Evolutionary conservation across 1,140 invertebrate genomes (phyloP).

Genomic region (Cheumatopsyche charites): DNA sequence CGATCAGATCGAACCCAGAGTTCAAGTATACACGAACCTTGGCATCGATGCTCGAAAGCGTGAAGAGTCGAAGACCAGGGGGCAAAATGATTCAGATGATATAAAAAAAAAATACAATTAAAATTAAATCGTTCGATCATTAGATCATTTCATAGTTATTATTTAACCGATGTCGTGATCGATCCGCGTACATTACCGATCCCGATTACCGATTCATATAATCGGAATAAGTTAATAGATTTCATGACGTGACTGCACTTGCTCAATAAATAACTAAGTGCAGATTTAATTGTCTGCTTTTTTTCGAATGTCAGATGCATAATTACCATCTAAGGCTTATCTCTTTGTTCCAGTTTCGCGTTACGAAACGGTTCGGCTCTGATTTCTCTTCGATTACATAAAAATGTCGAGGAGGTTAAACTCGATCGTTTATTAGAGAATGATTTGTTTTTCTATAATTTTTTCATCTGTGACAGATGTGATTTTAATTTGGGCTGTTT

Average conservation of each 20-base stretch:
- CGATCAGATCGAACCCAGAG: neutral
- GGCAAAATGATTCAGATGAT: neutral
- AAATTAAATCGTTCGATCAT: neutral
- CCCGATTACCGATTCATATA: neutral
- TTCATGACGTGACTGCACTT: slow-evolving; percentile 7
- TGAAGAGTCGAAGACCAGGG: neutral
- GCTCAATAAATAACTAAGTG: neutral
- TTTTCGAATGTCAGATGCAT: too few species aligned
- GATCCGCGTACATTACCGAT: neutral
- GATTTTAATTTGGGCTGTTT: too few species aligned
- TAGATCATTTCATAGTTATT: slow-evolving; percentile 21
- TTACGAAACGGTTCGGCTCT: too few species aligned
- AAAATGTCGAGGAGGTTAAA: too few species aligned
- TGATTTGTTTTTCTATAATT: too few species aligned
- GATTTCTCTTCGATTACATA: too few species aligned
- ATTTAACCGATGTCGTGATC: slow-evolving; percentile 17
- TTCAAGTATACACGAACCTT: slow-evolving; percentile 17
- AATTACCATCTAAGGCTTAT: too few species aligned
- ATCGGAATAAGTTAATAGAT: neutral
- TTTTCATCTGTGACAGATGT: too few species aligned
- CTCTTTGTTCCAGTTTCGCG: too few species aligned
- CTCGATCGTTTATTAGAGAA: too few species aligned
- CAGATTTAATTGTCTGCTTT: too few species aligned
- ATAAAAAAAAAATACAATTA: neutral
- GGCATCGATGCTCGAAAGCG: slow-evolving; percentile 24